Percentiles rank a stretch among this genome's conserved stretches.
phyloP scores from a whole-genome alignment of 2,113 vertebrate species.

The Hipposideros armiger region DNA sequence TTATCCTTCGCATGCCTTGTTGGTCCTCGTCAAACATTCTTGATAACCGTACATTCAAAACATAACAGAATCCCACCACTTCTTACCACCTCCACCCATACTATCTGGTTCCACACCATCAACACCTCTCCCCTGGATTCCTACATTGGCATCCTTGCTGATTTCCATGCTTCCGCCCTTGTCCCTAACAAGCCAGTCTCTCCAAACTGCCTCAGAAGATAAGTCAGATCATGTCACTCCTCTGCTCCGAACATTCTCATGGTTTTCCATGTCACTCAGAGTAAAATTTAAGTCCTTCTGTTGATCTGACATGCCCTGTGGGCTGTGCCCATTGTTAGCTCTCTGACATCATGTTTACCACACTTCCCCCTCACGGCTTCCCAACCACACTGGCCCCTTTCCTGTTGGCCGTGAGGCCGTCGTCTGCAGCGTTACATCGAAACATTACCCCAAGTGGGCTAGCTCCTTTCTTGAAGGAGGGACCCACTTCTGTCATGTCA shows the following conservation, averaged over 20 bases:
- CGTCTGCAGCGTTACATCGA: accelerated
- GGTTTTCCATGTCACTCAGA: not conserved
- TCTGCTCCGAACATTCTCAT: not conserved
- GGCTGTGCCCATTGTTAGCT: not conserved
- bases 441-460: too few relatives aligned
- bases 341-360: not conserved
- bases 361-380: not conserved
- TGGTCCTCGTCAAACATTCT: not conserved
- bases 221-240: not conserved
- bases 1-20: not conserved
- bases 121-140: accelerated
- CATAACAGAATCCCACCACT: not conserved
- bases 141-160: not conserved
- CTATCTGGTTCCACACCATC: too few relatives aligned
- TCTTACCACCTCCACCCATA: not conserved
- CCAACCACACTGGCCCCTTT: not conserved
- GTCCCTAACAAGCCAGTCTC: not conserved
- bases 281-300: not conserved
- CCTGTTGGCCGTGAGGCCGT: too few relatives aligned
- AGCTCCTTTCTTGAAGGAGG: not conserved
- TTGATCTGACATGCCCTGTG: not conserved
- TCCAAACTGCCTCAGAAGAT: not conserved
- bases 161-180: too few relatives aligned
- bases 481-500: not conserved
- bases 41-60: not conserved